Conservation (phyloP, 2,797 vertebrate genomes). For the Falco biarmicus region DNA sequence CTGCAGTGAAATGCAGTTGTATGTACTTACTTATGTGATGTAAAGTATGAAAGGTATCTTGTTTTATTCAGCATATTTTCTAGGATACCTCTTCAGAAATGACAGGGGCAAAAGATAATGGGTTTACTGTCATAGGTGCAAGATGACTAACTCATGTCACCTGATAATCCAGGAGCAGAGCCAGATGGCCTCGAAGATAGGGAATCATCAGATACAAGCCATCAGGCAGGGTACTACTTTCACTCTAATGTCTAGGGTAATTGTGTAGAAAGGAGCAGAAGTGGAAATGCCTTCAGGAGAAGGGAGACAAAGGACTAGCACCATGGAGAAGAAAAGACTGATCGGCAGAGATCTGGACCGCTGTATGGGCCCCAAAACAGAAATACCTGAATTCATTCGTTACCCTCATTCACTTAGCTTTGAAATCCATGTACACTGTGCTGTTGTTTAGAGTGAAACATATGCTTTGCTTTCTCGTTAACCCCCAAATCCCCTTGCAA, state of each 20-base stretch:
- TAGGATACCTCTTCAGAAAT: neutral
- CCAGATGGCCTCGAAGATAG: slow-evolving; percentile 32
- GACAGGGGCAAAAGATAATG: neutral
- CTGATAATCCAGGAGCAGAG: neutral
- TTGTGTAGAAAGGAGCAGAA: neutral
- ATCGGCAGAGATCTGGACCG: neutral
- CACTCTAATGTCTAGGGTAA: neutral
- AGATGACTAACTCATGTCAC: neutral
- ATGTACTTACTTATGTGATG: neutral
- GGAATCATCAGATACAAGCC: slow-evolving; percentile 35
- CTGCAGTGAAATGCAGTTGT: neutral
- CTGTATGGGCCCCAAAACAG: neutral
- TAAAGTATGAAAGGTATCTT: neutral
- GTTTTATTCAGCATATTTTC: neutral
- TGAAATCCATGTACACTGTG: neutral
- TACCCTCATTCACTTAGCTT: neutral
- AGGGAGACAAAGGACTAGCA: neutral
- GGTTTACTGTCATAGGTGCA: neutral
- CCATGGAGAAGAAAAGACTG: neutral
- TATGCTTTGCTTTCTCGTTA: neutral
- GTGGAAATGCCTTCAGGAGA: neutral
- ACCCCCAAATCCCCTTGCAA: neutral
- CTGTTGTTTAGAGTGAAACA: neutral
- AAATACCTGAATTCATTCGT: neutral
- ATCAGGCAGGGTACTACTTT: neutral